Conservation (phyloP, 1,140 invertebrate species). For the Plutomurus gul region DNA sequence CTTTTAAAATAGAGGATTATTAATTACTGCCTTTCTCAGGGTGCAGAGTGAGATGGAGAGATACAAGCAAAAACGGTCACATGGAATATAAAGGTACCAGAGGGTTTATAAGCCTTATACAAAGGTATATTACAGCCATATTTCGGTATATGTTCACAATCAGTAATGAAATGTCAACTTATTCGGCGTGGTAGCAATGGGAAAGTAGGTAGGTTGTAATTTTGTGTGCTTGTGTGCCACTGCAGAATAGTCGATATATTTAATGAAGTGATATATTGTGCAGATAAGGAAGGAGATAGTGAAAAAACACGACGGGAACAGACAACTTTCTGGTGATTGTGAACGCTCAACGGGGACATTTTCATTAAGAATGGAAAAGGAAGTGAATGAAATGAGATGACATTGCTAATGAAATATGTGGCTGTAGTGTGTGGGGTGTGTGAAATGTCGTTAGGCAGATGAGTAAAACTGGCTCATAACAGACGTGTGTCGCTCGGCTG, state of each 20-base stretch:
- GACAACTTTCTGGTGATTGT: neutral
- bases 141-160: no score
- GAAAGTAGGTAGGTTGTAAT: no score
- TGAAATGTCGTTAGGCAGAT: conserved; percentile 47
- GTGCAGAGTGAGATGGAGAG: neutral
- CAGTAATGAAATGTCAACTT: no score
- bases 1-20: conserved; percentile 4
- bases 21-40: neutral
- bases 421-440: conserved; percentile 22
- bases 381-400: conserved; percentile 43
- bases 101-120: no score
- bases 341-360: neutral
- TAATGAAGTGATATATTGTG: no score
- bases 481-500: neutral
- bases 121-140: neutral
- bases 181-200: no score
- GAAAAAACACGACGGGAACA: neutral
- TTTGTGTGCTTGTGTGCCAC: no score
- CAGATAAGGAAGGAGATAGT: neutral
- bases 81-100: neutral
- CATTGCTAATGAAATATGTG: conserved; percentile 44
- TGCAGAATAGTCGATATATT: no score
- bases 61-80: no score
- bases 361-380: conserved; percentile 31
- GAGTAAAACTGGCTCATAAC: conserved; percentile 11